A percentile compares a stretch with the other conserved stretches of the same genome.
phyloP scores from a whole-genome alignment of 2,113 vertebrate genomes.

The Heterochromis multidens region DNA sequence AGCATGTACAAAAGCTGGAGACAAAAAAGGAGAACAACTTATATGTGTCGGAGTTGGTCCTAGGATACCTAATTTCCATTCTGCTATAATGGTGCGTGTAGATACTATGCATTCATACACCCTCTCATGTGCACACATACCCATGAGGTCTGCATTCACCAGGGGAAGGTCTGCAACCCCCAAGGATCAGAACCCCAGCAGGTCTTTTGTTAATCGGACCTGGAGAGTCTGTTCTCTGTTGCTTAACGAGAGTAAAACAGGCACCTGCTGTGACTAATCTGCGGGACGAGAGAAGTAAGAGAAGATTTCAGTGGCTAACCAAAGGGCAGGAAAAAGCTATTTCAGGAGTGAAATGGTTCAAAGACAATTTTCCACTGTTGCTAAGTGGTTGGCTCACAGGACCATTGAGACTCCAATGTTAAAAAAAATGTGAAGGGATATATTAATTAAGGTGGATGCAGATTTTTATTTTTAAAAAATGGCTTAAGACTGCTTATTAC shows the following conservation, averaged over 20 bases:
- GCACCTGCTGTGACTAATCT: conserved; percentile 49
- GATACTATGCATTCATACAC: background rate
- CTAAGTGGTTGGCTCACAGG: background rate
- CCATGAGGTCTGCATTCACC: background rate
- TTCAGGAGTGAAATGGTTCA: background rate
- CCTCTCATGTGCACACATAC: background rate
- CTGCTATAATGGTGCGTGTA: background rate
- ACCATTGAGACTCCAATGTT: background rate
- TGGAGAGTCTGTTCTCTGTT: conserved; percentile 1
- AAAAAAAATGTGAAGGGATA: background rate
- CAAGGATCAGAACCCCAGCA: conserved; percentile 13
- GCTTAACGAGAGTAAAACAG: background rate
- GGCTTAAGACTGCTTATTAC: background rate
- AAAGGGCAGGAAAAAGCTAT: background rate
- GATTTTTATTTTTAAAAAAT: background rate
- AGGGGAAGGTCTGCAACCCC: background rate
- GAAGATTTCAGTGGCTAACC: background rate
- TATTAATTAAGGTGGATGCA: background rate
- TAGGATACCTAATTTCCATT: conserved; percentile 8
- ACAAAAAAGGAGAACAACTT: background rate
- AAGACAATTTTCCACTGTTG: background rate
- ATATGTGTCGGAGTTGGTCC: background rate
- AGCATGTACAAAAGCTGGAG: background rate
- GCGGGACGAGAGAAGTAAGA: background rate
- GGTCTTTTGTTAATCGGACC: conserved; percentile 35